Conservation (phyloP, 2,113 vertebrate genomes). For the Pandion haliaetus region DNA sequence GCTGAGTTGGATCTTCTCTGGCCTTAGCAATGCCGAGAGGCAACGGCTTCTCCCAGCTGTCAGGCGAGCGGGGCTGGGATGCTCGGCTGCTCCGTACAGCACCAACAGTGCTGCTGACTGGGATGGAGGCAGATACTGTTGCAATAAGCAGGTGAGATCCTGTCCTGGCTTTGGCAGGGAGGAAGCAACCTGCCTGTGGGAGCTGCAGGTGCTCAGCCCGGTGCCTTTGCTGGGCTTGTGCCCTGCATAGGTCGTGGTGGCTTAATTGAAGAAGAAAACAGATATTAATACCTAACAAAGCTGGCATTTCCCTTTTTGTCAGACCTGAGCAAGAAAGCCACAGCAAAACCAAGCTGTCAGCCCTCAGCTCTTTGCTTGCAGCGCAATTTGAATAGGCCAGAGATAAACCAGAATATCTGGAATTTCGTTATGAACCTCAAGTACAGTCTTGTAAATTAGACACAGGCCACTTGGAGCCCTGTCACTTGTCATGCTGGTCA, state of each 20-base stretch:
- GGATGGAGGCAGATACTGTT: neutral
- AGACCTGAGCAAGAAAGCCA: neutral
- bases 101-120: accelerated
- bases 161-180: neutral
- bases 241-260: neutral
- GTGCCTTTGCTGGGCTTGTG: neutral
- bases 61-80: neutral
- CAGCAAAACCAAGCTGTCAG: neutral
- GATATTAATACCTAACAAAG: neutral
- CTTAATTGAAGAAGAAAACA: neutral
- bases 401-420: neutral
- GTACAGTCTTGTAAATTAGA: neutral
- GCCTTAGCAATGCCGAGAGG: neutral
- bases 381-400: neutral
- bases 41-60: neutral
- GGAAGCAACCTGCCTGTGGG: neutral
- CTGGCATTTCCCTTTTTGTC: neutral
- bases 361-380: neutral
- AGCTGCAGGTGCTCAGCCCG: neutral
- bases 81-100: neutral
- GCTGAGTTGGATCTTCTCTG: neutral
- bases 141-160: neutral
- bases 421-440: neutral
- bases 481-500: neutral
- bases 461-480: neutral